Evolutionary conservation across 64 coral and sea anemone species (phyloP).

Genomic region (Montipora capricornis): DNA sequence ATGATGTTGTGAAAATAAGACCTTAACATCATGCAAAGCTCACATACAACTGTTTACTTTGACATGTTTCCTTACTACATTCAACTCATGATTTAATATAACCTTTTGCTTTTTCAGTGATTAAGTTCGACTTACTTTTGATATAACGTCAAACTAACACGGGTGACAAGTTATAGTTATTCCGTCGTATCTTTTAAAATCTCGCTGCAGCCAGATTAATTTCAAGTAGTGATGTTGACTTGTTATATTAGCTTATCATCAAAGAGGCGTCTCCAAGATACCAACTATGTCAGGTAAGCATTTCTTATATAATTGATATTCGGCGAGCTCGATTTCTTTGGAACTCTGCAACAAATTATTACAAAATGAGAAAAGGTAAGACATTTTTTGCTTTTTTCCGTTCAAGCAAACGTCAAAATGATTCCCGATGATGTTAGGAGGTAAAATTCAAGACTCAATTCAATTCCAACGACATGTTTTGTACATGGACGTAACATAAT

Average conservation of each 20-base stretch:
- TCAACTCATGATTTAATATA: background rate
- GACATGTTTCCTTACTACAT: too few species aligned
- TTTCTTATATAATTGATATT: constrained; percentile 19
- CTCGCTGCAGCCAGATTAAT: background rate
- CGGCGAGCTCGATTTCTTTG: background rate
- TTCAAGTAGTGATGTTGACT: background rate
- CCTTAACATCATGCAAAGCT: background rate
- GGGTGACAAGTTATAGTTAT: background rate
- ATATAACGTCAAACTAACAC: background rate
- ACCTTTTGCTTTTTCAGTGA: background rate
- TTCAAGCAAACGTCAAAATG: too few species aligned
- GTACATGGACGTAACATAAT: too few species aligned
- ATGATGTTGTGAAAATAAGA: background rate
- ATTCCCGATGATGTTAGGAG: too few species aligned
- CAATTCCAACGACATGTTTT: too few species aligned
- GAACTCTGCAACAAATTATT: background rate
- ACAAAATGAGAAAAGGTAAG: constrained; percentile 43
- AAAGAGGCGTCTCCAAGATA: constrained; percentile 28
- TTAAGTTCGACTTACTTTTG: background rate
- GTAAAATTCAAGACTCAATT: too few species aligned
- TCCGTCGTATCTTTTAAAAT: background rate
- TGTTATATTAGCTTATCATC: background rate
- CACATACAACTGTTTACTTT: background rate
- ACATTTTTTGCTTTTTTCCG: too few species aligned
- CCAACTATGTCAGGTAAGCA: background rate